These are phyloP conservation scores for Athalia circularis DNA, from an alignment of 2,888 invertebrate species.

Conservation along the genomic window DNA sequence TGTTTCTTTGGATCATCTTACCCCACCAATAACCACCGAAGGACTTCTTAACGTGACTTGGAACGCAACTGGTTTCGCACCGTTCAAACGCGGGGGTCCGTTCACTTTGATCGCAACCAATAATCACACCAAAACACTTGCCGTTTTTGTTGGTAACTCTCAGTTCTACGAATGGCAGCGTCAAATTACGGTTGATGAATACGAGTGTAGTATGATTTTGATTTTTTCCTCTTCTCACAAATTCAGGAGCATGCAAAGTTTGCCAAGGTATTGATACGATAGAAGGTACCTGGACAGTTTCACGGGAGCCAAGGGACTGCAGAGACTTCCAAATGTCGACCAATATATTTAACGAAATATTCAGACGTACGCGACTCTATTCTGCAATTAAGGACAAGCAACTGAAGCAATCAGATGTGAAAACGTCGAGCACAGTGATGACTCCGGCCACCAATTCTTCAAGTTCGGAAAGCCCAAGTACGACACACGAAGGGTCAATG, in stretches of 20 bases:
- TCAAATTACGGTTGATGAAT: background rate
- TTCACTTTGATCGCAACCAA: constrained; percentile 61
- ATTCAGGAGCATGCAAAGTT: constrained; percentile 62
- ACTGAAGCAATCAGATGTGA: constrained; percentile 23
- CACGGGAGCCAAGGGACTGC: constrained; percentile 56
- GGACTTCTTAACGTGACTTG: constrained; percentile 60
- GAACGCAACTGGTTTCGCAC: constrained; percentile 62
- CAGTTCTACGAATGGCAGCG: background rate
- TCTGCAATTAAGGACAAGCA: constrained; percentile 52
- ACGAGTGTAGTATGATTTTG: background rate
- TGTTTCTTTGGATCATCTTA: constrained; percentile 56
- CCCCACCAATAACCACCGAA: constrained; percentile 50
- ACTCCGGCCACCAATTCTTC: constrained; percentile 6
- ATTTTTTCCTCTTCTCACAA: background rate
- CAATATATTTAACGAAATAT: constrained; percentile 62
- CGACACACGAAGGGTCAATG: background rate
- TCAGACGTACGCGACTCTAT: constrained; percentile 56
- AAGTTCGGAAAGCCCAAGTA: constrained; percentile 14
- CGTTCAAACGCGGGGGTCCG: constrained; percentile 61
- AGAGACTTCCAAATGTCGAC: constrained; percentile 62
- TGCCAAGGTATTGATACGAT: constrained; percentile 66
- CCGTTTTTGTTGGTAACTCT: constrained; percentile 61
- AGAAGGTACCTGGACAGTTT: constrained; percentile 63
- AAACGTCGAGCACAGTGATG: background rate
- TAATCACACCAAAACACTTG: constrained; percentile 60